Conservation (phyloP, 2,797 vertebrate species). For the Ptychadena robeensis region DNA sequence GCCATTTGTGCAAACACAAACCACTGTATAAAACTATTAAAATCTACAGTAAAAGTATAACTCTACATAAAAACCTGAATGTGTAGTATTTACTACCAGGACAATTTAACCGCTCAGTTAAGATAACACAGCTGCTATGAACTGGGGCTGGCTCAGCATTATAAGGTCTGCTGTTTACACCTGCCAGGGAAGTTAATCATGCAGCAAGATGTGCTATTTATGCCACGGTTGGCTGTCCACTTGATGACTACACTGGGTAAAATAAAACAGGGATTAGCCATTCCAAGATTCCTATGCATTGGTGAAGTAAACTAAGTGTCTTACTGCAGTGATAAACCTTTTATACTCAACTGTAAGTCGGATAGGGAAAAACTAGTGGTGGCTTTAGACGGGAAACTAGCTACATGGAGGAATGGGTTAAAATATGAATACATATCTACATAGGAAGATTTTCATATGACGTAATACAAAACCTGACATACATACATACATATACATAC, state of each 20-base stretch:
- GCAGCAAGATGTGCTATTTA: slow-evolving; percentile 26
- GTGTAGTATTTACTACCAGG: slow-evolving; percentile 17
- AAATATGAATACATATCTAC: no score
- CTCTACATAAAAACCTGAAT: slow-evolving; percentile 17
- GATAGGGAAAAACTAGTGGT: neutral
- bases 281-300: slow-evolving; percentile 6
- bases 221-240: slow-evolving; percentile 24
- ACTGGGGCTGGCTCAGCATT: slow-evolving; percentile 42
- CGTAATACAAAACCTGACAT: no score
- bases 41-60: slow-evolving; percentile 26
- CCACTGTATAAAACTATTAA: neutral
- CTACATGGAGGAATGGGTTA: no score
- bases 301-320: neutral
- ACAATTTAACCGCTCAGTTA: slow-evolving; percentile 33
- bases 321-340: neutral
- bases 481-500: no score
- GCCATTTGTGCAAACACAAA: neutral
- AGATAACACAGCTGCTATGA: slow-evolving; percentile 56
- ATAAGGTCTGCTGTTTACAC: slow-evolving; percentile 29
- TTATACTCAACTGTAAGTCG: slow-evolving; percentile 1
- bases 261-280: slow-evolving; percentile 15
- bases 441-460: no score
- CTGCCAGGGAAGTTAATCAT: slow-evolving; percentile 56
- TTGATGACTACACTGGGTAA: slow-evolving; percentile 26
- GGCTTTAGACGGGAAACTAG: neutral